Evolutionary conservation across 2,888 invertebrate species (phyloP).

Genomic region (Villa cingulata): DNA sequence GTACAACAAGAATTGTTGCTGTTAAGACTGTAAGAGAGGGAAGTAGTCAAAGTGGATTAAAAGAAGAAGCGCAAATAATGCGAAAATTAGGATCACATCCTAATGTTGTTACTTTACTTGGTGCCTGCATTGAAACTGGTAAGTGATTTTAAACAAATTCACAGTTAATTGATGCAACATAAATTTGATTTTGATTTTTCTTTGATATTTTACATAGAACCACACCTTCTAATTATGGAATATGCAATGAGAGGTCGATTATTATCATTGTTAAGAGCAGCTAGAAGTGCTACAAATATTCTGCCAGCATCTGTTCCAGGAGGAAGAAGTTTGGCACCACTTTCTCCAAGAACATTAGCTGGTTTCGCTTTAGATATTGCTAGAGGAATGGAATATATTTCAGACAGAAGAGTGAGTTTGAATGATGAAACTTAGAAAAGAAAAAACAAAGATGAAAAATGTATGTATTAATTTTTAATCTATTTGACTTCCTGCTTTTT

Average conservation of each 20-base stretch:
- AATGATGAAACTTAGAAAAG: background rate
- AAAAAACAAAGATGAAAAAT: background rate
- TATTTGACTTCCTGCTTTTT: background rate
- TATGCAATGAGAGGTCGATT: constrained; percentile 75
- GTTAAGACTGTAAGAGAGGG: constrained; percentile 72
- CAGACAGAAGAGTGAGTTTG: constrained; percentile 56
- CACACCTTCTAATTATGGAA: constrained; percentile 71
- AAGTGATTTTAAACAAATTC: constrained; percentile 13
- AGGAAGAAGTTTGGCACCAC: constrained; percentile 31
- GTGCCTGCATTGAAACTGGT: constrained; percentile 76
- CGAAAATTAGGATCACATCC: constrained; percentile 69
- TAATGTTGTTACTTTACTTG: constrained; percentile 67
- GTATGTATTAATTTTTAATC: background rate
- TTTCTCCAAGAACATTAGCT: constrained; percentile 50
- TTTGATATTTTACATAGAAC: constrained; percentile 58
- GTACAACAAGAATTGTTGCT: constrained; percentile 66
- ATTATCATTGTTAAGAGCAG: constrained; percentile 55
- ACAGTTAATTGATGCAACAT: background rate
- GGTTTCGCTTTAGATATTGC: constrained; percentile 73
- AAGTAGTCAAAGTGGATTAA: constrained; percentile 58
- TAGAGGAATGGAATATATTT: constrained; percentile 72
- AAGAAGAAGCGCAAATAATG: constrained; percentile 73
- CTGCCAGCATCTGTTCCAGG: constrained; percentile 39
- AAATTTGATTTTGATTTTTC: constrained; percentile 4
- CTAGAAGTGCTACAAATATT: constrained; percentile 32